A percentile compares a stretch with the other conserved stretches of the same genome.
phyloP scores from a whole-genome alignment of 1,140 invertebrate species.

The Bombus waltoni region DNA sequence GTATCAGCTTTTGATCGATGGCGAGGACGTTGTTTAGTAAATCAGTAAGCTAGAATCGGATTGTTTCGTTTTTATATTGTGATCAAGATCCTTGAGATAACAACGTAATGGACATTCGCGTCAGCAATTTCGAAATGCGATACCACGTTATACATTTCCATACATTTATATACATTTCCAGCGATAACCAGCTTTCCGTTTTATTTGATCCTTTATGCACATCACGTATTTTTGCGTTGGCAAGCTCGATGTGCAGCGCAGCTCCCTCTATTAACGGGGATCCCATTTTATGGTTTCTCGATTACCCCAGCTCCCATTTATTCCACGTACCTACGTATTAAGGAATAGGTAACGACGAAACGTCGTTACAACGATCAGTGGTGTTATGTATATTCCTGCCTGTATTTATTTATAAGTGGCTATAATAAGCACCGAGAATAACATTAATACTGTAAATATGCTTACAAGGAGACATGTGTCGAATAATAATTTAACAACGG shows the following conservation, averaged over 20 bases:
- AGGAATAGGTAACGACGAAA: not conserved
- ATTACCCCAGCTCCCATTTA: not conserved
- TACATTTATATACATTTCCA: not conserved
- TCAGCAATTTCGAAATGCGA: not conserved
- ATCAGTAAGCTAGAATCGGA: not conserved
- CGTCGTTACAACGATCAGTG: not conserved
- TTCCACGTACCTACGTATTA: not conserved
- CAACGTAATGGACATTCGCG: not conserved
- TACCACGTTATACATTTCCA: not conserved
- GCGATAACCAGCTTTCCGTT: not conserved
- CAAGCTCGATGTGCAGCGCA: not conserved
- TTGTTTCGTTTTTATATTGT: not conserved
- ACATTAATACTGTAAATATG: not conserved
- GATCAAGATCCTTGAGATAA: not conserved
- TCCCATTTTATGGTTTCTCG: constrained; percentile 1
- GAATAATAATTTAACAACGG: not conserved
- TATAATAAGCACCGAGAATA: not conserved
- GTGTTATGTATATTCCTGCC: not conserved
- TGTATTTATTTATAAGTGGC: not conserved
- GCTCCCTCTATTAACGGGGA: not conserved
- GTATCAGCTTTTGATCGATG: no score
- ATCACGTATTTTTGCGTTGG: not conserved
- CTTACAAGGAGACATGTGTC: not conserved
- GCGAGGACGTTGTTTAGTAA: no score
- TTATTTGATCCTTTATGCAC: not conserved